Evolutionary conservation across 2,113 vertebrate species (phyloP), one percentile per base, ranked within the genome.

Genomic region (Dinomys branickii): DNA sequence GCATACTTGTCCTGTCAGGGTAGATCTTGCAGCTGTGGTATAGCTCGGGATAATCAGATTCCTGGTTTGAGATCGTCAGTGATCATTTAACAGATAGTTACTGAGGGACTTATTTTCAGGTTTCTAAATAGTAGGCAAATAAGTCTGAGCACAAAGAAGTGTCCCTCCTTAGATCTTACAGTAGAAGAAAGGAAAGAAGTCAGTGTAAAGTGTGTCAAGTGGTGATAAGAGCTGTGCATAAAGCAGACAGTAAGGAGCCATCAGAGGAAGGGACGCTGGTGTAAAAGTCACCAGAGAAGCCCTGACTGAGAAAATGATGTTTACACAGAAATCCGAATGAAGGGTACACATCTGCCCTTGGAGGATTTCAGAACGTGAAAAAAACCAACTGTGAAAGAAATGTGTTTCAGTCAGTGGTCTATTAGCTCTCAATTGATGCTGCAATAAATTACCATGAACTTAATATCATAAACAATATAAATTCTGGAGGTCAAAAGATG

Each of bases 41-140:
- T 20, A 82, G 19, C 28, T 26, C 26, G 22, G 28, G 6, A 59
- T 44, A 71, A 20, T 77, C 8, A 50, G 8, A 38, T 91, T 84
- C 1, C 44, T 78, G 12, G 41, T 28, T 92, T 94, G 63, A 61
- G n/a, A 8, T 73, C 52, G 9, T 95, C 81, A 47, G 3, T 71
- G 2, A 52, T 95, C 16, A 87, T 26, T 67, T 59, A 65, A 30
- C 38, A 77, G 50, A 47, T 81, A 61, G 50, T 80, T 84, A 85
- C 56, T 96, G 28, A 35, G 52, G 65, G 52, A n/a, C 11, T 24
- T 90, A 54, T 92, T 41, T 94, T 92, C 52, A 94, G 65, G 26
- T 13, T 58, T 83, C 33, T 90, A 92, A 91, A 38, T 87, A 44
- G 38, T 54, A 28, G 63, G 14, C 47, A 77, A 54, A 63, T 75